A percentile compares a stretch with the other conserved stretches of the same genome.
Evolutionary conservation across 2,888 invertebrate species (phyloP).

Genomic region (Conchocele bisecta): DNA sequence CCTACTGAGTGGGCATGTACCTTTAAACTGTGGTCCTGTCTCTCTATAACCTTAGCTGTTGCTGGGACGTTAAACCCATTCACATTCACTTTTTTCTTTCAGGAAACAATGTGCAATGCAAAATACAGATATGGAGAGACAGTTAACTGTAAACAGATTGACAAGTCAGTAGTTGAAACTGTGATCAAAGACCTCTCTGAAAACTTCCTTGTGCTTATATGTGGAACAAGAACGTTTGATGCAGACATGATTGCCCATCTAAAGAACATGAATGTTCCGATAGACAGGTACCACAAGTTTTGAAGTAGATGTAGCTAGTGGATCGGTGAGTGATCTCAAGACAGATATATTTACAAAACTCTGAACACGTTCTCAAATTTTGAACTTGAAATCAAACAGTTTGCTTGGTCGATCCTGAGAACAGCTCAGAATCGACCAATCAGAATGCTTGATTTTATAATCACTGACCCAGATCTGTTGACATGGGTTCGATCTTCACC

Average conservation of each 20-base stretch:
- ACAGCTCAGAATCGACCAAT: too few relatives aligned
- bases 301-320: constrained; percentile 46
- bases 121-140: constrained; percentile 70
- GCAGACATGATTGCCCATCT: constrained; percentile 82
- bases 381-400: too few relatives aligned
- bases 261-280: constrained; percentile 46
- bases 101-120: constrained; percentile 33
- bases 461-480: too few relatives aligned
- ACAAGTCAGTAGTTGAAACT: constrained; percentile 17
- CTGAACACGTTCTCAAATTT: too few relatives aligned
- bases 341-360: too few relatives aligned
- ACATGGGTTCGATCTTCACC: too few relatives aligned
- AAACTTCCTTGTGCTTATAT: constrained; percentile 84
- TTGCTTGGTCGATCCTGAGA: too few relatives aligned
- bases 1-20: background rate
- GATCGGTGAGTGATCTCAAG: too few relatives aligned
- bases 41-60: background rate
- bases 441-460: too few relatives aligned
- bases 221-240: constrained; percentile 87
- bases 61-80: background rate
- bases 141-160: constrained; percentile 61
- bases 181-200: constrained; percentile 12
- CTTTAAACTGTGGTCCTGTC: background rate
- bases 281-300: constrained; percentile 66
- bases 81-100: constrained; percentile 26